Conservation (phyloP, 1,140 invertebrate genomes). For the Drosophila paulistorum region DNA sequence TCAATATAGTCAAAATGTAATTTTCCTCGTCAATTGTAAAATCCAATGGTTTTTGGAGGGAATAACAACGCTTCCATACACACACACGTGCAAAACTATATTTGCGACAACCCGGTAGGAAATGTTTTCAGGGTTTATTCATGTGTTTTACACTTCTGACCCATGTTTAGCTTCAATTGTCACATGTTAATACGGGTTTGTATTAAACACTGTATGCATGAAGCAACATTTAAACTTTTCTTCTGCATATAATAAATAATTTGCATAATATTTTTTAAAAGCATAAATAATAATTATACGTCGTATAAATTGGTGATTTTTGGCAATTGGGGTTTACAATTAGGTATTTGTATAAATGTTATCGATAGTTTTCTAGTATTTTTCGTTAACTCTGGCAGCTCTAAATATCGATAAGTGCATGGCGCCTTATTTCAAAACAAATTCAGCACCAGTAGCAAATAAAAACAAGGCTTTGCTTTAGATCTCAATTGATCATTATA, state of each 20-base stretch:
- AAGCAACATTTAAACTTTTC: no score
- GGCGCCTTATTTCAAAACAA: no score
- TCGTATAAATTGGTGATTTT: not conserved
- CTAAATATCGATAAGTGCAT: not conserved
- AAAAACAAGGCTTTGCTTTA: conserved; percentile 39
- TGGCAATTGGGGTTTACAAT: not conserved
- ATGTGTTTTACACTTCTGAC: not conserved
- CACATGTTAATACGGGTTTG: not conserved
- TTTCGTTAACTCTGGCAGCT: not conserved
- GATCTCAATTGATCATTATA: conserved; percentile 20
- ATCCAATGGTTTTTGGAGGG: conserved; percentile 3
- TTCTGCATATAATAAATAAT: no score
- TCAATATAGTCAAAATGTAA: not conserved
- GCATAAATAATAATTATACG: no score
- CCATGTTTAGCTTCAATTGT: not conserved
- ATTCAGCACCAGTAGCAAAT: not conserved
- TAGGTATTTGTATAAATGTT: not conserved
- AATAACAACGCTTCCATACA: not conserved
- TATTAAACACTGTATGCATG: no score
- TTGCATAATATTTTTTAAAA: no score
- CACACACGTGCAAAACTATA: not conserved
- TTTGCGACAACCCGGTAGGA: not conserved
- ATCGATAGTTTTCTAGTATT: conserved; percentile 2
- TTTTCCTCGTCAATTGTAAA: not conserved
- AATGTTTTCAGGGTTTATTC: not conserved